Evolutionary conservation across 2,797 vertebrate genomes (phyloP).

Genomic region (Aratinga solstitialis): DNA sequence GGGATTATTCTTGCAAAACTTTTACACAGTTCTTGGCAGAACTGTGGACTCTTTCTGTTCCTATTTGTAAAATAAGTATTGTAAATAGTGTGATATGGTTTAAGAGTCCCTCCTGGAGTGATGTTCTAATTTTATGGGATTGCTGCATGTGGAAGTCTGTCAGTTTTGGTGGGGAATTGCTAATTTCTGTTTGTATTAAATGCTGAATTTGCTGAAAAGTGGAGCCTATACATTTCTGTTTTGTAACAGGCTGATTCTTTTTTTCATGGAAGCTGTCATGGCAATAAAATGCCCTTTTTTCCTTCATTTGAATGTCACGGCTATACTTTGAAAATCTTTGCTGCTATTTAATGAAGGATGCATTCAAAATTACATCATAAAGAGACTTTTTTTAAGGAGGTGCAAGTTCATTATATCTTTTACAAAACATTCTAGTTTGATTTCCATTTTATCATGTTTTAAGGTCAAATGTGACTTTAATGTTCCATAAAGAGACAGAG

Average conservation of each 20-base stretch:
- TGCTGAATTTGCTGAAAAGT: neutral
- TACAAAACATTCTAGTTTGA: slow-evolving; percentile 76
- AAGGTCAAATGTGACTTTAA: slow-evolving; percentile 92
- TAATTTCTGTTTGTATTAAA: neutral
- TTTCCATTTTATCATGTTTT: slow-evolving; percentile 81
- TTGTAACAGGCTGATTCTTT: neutral
- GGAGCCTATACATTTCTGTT: neutral
- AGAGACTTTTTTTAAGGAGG: slow-evolving; percentile 53
- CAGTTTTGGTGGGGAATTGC: neutral
- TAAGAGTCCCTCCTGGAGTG: neutral
- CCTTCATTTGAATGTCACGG: slow-evolving; percentile 14
- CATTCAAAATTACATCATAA: slow-evolving; percentile 59
- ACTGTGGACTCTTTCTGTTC: neutral
- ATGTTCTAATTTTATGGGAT: neutral
- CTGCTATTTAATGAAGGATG: slow-evolving; percentile 55
- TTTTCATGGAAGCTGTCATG: neutral
- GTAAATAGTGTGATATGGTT: rapidly evolving
- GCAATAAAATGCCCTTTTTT: neutral
- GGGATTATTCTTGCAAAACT: neutral
- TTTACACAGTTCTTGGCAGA: neutral
- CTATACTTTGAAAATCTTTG: slow-evolving; percentile 67
- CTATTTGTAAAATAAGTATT: neutral
- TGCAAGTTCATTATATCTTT: slow-evolving; percentile 75
- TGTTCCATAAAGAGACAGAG: slow-evolving; percentile 93
- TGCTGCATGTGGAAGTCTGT: neutral